phyloP scores from a whole-genome alignment of 2,113 vertebrate species.

The Petrocephalus zakoni region DNA sequence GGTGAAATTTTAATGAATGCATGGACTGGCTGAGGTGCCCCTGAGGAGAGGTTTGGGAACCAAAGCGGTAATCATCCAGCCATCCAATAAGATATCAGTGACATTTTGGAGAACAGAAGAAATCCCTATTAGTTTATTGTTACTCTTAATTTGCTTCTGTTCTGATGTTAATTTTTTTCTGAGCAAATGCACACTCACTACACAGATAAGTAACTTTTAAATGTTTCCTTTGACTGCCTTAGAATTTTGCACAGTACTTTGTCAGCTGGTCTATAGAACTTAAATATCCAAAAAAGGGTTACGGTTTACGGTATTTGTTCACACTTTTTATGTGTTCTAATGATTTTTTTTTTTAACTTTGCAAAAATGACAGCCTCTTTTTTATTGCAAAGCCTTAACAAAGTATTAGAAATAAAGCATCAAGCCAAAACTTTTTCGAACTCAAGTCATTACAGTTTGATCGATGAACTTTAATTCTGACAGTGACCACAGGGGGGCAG shows the following conservation, averaged over 20 bases:
- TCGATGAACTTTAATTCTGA: neutral
- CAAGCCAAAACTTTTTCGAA: neutral
- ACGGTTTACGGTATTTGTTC: neutral
- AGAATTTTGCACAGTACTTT: neutral
- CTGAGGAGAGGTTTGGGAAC: neutral
- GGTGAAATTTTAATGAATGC: neutral
- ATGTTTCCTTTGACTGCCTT: neutral
- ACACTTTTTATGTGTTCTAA: neutral
- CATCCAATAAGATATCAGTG: no score
- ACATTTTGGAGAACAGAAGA: no score
- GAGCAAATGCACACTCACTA: neutral
- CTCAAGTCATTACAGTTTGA: neutral
- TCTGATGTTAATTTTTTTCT: no score
- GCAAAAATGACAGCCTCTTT: neutral
- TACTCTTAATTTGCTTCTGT: no score
- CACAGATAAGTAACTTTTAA: neutral
- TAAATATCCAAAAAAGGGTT: neutral
- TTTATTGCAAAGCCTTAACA: neutral
- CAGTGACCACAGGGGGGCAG: slow-evolving; percentile 26
- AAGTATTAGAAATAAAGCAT: neutral
- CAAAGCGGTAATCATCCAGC: no score
- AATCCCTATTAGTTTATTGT: no score
- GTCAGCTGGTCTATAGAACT: neutral
- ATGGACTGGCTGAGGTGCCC: neutral
- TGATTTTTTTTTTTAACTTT: neutral